A percentile compares a stretch with the other conserved stretches of the same genome.
These are phyloP conservation scores for Brachyhypopomus occidentalis DNA, from an alignment of 2,113 vertebrate species.

Conservation along the genomic window DNA sequence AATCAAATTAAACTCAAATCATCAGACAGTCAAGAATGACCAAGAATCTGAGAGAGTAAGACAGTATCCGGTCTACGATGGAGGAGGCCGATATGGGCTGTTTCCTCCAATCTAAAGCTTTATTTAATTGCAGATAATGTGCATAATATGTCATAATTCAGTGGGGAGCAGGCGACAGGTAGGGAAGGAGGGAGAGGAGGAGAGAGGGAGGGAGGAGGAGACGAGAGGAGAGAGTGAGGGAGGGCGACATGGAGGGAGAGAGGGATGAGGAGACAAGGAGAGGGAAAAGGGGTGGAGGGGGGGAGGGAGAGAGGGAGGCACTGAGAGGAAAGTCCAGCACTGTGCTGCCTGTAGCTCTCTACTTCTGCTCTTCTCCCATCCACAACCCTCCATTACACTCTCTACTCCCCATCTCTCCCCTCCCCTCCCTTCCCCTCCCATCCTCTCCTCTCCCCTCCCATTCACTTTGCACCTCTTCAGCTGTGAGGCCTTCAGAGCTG, in stretches of 20 bases:
- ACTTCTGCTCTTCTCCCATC: conserved; percentile 39
- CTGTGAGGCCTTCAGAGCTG: conserved; percentile 5
- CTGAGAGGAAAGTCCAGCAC: background rate
- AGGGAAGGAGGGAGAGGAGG: background rate
- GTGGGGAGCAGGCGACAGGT: conserved; percentile 27
- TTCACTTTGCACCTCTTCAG: conserved; percentile 46
- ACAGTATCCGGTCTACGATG: conserved; percentile 29
- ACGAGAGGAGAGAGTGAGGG: too few relatives aligned
- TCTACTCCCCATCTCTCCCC: conserved; percentile 35
- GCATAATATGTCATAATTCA: conserved; percentile 57
- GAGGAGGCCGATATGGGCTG: conserved; percentile 30
- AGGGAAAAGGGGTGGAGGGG: too few relatives aligned
- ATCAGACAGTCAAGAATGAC: conserved; percentile 44
- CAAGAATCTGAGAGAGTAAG: conserved; percentile 5
- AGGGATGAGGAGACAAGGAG: too few relatives aligned
- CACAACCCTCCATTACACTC: too few relatives aligned
- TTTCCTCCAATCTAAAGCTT: conserved; percentile 45
- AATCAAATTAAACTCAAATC: conserved; percentile 55
- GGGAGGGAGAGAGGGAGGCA: conserved; percentile 3
- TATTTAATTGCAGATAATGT: conserved; percentile 56
- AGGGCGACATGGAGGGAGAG: too few relatives aligned
- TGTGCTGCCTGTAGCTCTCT: conserved; percentile 36
- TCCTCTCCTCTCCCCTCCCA: conserved; percentile 5
- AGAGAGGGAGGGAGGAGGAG: too few relatives aligned
- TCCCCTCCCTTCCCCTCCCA: too few relatives aligned